Evolutionary conservation across 2,113 vertebrate species (phyloP), one percentile per base, ranked within the genome.

Genomic region (Sinocyclocheilus maitianheensis): DNA sequence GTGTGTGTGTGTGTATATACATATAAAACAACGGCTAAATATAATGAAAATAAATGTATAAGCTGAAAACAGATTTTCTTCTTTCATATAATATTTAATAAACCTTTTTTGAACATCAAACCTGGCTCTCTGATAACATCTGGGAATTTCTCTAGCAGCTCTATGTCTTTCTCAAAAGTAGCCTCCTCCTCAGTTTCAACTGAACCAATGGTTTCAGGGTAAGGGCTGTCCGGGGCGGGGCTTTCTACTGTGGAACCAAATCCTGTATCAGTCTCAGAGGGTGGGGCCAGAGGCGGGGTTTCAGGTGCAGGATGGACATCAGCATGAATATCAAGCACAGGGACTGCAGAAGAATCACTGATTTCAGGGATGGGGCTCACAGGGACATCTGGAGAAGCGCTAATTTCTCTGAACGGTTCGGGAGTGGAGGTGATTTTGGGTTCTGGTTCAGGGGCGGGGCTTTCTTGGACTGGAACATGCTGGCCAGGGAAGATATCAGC

Each of bases 121-220:
- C 94, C 94, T 91, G 89, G 89, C 13, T 90, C 90, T 34, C 69
- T 82, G 40, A 89, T 82, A 20, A 89, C 85, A 55, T 89, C 77
- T 3, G 58, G 55, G 22, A 65, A 51, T 69, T 85, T 16, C 55
- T 93, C 90, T 4, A 51, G 40, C 11, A 63, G 67, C 63, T 91
- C 81, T 7, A 55, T 65, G 58, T 89, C 81, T 30, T 75, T 40
- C 58, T 90, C 86, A 48, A 72, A 30, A 75, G 8, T 0, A n/a
- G 74, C 18, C 85, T 90, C 90, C 77, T 83, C 89, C 10, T 30
- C 71, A 34, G 90, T 43, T 2, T 86, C 91, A 72, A 89, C 87
- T 20, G 89, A 87, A 34, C 30, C 86, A 84, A 85, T 76, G 24
- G 79, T 76, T 65, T 88, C 86, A 30, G 65, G 79, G 51, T 69